These are phyloP conservation scores for Allobates femoralis DNA, from an alignment of 2,797 vertebrate genomes.

Conservation along the genomic window DNA sequence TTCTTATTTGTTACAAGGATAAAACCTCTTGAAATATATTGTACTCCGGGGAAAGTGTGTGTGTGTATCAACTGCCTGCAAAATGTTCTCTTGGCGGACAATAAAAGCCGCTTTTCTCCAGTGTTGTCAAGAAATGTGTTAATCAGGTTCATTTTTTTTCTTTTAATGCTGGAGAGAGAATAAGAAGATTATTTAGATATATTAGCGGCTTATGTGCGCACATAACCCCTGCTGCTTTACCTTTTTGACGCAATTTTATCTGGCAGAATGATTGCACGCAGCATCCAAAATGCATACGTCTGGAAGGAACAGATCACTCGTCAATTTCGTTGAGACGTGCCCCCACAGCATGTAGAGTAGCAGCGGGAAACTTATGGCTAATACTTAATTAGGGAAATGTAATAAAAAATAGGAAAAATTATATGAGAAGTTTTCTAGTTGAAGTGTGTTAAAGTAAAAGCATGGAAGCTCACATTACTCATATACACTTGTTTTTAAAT, in stretches of 20 bases:
- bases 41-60: slow-evolving; percentile 38
- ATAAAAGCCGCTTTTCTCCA: slow-evolving; percentile 52
- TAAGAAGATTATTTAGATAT: slow-evolving; percentile 52
- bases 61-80: slow-evolving; percentile 57
- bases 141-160: slow-evolving; percentile 44
- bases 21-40: slow-evolving; percentile 61
- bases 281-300: slow-evolving; percentile 1
- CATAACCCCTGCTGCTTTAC: neutral
- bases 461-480: too few relatives aligned
- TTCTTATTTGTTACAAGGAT: slow-evolving; percentile 57
- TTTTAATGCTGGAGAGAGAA: slow-evolving; percentile 44
- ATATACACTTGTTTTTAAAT: neutral
- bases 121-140: slow-evolving; percentile 52
- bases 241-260: neutral
- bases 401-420: neutral
- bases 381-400: slow-evolving; percentile 16
- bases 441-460: neutral
- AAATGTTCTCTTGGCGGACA: slow-evolving; percentile 51
- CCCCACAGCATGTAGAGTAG: neutral
- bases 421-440: neutral
- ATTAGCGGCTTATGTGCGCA: slow-evolving; percentile 22
- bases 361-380: slow-evolving; percentile 11
- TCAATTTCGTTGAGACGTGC: neutral
- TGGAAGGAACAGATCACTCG: neutral
- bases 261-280: slow-evolving; percentile 12